Evolutionary conservation across 1,140 invertebrate genomes (phyloP), one percentile per base, ranked within the genome.

Genomic region (Lordiphosa collinella): DNA sequence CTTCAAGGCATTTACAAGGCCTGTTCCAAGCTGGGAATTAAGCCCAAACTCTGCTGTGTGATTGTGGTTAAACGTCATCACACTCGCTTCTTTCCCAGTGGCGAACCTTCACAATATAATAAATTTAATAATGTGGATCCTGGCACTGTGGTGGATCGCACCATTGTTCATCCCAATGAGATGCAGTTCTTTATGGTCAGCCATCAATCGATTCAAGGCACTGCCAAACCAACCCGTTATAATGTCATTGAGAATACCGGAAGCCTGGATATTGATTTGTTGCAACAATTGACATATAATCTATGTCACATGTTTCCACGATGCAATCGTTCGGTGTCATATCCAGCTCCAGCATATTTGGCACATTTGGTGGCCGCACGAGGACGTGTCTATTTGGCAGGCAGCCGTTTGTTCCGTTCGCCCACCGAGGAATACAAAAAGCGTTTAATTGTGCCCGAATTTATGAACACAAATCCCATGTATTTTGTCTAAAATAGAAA

Each of bases 1-100:
- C 16, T 89, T 3, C 60, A 41, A 1, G 71, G 35, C 43, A 86
- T 87, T 29, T 31, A 52, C 9, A 34, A 10, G 10, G 88, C 78
- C 0, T 89, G 78, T 16, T 18, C 34, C 5, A 74, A 62, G 79
- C n/a, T 64, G 9, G 41, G 47, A 9, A 48, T 66, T 9, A 47
- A 47, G 6, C 95, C 96, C 0, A 84, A 88, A 14, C 92, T 98
- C 14, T 94, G 95, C 16, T 96, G 96, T 75, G 76, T 98, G 1
- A 93, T 98, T 4, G 96, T 98, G 1, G 96, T 98, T 72, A 98
- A 98, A 89, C 91, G 96, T 4, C 97, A 98, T 90, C 96, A 97
- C 67, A 95, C 95, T 1, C 91, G 94, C 72, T 94, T 95, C 34
- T 95, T 95, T 68, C 93, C 6, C 49, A 25, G 11, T 1, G 63